phyloP scores from a whole-genome alignment of 2,888 invertebrate species.

The Nemapogon koenigi region DNA sequence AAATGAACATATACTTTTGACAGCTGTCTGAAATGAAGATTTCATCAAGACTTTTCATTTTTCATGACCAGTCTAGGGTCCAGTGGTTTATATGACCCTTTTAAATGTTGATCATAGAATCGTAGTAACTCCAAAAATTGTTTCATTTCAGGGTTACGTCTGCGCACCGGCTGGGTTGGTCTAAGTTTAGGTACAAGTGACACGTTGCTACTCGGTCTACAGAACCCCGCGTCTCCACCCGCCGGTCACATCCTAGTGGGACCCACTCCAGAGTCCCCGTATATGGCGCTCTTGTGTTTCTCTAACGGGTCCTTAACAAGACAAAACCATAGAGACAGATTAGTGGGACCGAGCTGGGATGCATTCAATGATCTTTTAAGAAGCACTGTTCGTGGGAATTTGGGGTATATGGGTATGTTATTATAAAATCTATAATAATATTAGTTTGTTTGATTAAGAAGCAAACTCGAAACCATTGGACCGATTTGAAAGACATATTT shows the following conservation, averaged over 20 bases:
- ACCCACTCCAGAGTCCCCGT: slow-evolving; percentile 77
- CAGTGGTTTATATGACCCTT: no score
- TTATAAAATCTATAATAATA: no score
- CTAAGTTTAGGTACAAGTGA: slow-evolving; percentile 95
- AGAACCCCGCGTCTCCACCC: slow-evolving; percentile 68
- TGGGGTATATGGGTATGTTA: slow-evolving; percentile 83
- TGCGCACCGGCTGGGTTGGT: slow-evolving; percentile 82
- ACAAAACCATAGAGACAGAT: slow-evolving; percentile 78
- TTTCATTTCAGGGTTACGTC: slow-evolving; percentile 69
- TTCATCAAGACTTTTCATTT: no score
- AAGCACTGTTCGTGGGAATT: slow-evolving; percentile 88
- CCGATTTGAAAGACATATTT: no score
- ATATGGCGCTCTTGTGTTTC: slow-evolving; percentile 90
- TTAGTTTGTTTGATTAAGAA: no score
- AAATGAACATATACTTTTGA: no score
- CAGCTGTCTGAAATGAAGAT: no score
- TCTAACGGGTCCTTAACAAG: slow-evolving; percentile 94
- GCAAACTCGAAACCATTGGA: no score
- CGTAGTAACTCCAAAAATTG: not conserved
- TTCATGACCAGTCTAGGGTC: no score
- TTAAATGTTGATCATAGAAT: not conserved
- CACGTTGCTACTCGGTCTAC: slow-evolving; percentile 82
- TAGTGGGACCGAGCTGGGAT: slow-evolving; percentile 82
- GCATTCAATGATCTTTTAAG: slow-evolving; percentile 82
- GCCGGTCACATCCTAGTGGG: slow-evolving; percentile 90